Percentiles rank a stretch among this genome's conserved stretches.
phyloP scores from a whole-genome alignment of 2,888 invertebrate genomes.

The Alsophila aescularia region DNA sequence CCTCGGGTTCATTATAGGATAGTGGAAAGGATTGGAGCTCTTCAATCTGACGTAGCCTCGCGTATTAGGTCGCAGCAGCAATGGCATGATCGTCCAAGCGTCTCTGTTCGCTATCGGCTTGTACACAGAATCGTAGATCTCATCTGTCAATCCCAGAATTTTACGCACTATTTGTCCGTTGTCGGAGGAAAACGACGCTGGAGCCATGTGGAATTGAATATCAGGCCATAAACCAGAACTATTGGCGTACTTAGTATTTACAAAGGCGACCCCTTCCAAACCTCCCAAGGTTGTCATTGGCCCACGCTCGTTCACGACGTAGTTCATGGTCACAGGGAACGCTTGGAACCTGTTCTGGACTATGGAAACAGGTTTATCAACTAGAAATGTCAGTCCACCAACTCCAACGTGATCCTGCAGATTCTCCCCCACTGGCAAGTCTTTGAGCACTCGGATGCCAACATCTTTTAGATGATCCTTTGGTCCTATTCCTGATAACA shows the following conservation, averaged over 20 bases:
- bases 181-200: conserved; percentile 93
- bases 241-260: conserved; percentile 93
- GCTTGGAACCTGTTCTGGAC: conserved; percentile 92
- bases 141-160: conserved; percentile 91
- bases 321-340: conserved; percentile 91
- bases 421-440: conserved; percentile 92
- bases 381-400: conserved; percentile 91
- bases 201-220: conserved; percentile 96
- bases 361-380: conserved; percentile 93
- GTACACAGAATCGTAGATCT: conserved; percentile 91
- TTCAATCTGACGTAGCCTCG: conserved; percentile 90
- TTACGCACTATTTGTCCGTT: conserved; percentile 89
- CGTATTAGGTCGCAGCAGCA: conserved; percentile 91
- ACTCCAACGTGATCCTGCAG: conserved; percentile 95
- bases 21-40: conserved; percentile 93
- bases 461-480: conserved; percentile 87
- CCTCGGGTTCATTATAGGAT: conserved; percentile 95
- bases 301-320: conserved; percentile 90
- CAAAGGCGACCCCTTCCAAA: conserved; percentile 94
- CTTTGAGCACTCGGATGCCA: conserved; percentile 89
- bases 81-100: conserved; percentile 93
- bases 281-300: conserved; percentile 95
- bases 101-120: conserved; percentile 91
- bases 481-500: conserved; percentile 95
- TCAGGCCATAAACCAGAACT: conserved; percentile 92